phyloP scores from a whole-genome alignment of 2,888 invertebrate species.

The Zhuqinia jingwanae region DNA sequence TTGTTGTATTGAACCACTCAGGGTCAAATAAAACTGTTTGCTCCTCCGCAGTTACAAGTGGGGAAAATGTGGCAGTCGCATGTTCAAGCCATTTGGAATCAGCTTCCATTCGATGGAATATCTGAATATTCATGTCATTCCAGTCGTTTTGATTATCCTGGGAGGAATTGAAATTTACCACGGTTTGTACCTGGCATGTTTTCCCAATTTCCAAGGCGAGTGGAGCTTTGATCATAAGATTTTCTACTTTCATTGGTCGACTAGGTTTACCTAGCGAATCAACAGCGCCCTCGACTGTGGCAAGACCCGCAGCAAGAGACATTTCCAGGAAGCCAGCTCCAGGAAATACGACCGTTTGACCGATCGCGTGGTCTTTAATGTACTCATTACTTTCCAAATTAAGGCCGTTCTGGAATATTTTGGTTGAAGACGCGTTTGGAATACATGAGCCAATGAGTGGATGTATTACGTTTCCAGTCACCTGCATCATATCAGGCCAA shows the following conservation, averaged over 20 bases:
- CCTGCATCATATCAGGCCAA: slow-evolving; percentile 59
- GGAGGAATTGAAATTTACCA: slow-evolving; percentile 28
- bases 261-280: slow-evolving; percentile 36
- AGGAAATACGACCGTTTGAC: slow-evolving; percentile 68
- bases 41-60: neutral
- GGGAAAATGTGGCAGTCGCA: slow-evolving; percentile 18
- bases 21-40: neutral
- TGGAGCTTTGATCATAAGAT: slow-evolving; percentile 65
- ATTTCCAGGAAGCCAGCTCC: slow-evolving; percentile 72
- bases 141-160: neutral
- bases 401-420: slow-evolving; percentile 60
- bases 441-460: slow-evolving; percentile 68
- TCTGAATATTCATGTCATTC: slow-evolving; percentile 15
- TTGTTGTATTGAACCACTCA: neutral
- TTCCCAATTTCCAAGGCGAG: slow-evolving; percentile 51
- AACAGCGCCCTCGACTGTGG: slow-evolving; percentile 44
- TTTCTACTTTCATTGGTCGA: slow-evolving; percentile 69
- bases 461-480: slow-evolving; percentile 57
- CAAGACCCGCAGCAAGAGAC: slow-evolving; percentile 66
- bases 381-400: slow-evolving; percentile 35
- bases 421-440: slow-evolving; percentile 58
- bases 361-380: slow-evolving; percentile 69
- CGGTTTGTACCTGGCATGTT: slow-evolving; percentile 41
- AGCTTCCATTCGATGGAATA: slow-evolving; percentile 24
- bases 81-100: slow-evolving; percentile 27